These are phyloP conservation scores for Catharus minimus DNA, from an alignment of 2,113 vertebrate genomes.

Conservation along the genomic window DNA sequence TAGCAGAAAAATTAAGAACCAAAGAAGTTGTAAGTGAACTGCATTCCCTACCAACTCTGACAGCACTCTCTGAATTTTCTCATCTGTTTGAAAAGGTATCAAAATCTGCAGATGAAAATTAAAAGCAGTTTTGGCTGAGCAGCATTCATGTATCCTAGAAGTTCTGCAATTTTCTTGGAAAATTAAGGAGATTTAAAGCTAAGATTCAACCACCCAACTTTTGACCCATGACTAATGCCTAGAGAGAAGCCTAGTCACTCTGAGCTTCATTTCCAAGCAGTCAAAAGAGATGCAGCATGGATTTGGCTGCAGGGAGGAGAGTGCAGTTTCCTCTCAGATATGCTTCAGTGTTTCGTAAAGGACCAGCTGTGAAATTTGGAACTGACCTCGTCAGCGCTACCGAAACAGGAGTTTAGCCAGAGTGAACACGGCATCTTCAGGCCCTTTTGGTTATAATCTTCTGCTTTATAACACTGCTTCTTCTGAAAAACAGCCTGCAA, in stretches of 20 bases:
- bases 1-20: background rate
- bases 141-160: background rate
- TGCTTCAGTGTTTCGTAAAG: background rate
- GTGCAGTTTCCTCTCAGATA: constrained; percentile 11
- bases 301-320: constrained; percentile 11
- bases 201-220: background rate
- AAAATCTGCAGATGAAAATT: background rate
- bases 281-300: background rate
- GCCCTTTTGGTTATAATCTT: background rate
- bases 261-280: constrained; percentile 20
- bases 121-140: background rate
- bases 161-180: constrained; percentile 3
- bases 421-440: background rate
- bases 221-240: constrained; percentile 22
- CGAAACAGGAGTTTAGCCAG: background rate
- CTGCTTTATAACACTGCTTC: background rate
- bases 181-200: background rate
- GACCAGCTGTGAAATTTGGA: constrained; percentile 42
- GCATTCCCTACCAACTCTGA: background rate
- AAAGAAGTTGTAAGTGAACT: background rate
- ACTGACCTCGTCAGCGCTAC: background rate
- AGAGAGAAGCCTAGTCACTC: background rate
- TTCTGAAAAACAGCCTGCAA: background rate
- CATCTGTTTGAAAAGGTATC: background rate
- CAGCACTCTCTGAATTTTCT: background rate